Evolutionary conservation across 2,113 vertebrate genomes (phyloP), one percentile per base, ranked within the genome.

Genomic region (Dicentrarchus labrax): DNA sequence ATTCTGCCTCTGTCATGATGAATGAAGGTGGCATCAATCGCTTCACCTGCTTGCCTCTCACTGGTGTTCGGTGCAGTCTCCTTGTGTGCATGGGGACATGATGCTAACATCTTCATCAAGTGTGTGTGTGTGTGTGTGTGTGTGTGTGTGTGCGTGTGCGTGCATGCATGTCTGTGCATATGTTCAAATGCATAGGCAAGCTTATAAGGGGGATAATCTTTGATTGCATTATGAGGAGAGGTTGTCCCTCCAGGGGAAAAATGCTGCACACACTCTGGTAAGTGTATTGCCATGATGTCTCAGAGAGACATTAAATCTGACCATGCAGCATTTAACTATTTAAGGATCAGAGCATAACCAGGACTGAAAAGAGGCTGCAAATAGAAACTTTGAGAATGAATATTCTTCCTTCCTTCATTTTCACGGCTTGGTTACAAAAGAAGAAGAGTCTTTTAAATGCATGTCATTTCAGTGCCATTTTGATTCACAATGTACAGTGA

Each of bases 251-350:
- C 36, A 8, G 47, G 67, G 80, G 78, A 30, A 8, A 51, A 47
- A 76, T 84, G 84, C 83, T 89, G 87, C 91, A 91, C 86, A 91
- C 54, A 80, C 83, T 84, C 80, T 84, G 71, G 50, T 83, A 77
- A 90, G 87, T 89, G 90, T 86, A 88, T 88, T 90, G 86, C 91
- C 88, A 80, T 85, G 86, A 88, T 91, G 89, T 87, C 78, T 89
- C 85, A 82, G 82, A 73, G 86, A 85, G 78, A 83, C 87, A 91
- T 91, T 89, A 90, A 91, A 93, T 89, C 86, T 90, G 91, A 86
- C 92, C 93, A 94, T 93, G 94, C 92, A 93, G 89, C 88, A 89
- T 93, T 93, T 94, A 92, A 93, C 91, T 91, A 56, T 89, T 90
- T 92, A 69, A 86, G 92, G 87, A 83, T 77, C 88, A 83, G 79